Base-by-base conservation (phyloP, 2,113 vertebrate species). In the Monarcha castaneiventris region DNA sequence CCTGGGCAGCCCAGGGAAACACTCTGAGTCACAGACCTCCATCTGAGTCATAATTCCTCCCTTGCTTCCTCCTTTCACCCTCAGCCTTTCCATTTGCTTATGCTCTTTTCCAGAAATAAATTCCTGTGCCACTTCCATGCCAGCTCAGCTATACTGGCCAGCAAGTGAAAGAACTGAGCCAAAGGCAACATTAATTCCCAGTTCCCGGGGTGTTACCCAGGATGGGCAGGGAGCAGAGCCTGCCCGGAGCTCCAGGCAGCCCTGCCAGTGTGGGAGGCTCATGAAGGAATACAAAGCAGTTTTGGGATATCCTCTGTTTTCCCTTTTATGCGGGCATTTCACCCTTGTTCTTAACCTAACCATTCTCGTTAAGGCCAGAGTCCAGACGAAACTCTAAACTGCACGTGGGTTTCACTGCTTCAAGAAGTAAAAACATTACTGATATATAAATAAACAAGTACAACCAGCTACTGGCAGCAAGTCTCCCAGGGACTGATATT, bases 381-480 rank as follows among this genome's bases (percentile, higher is more conserved):
- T 7, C 13, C 22, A 55, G 51, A 67, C 56, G 77, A 95, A 92
- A 59, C 32, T 69, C 49, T 81, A 62, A 87, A 37, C 33, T 66
- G 30, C 26, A 33, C 20, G 5, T 9, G 43, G 17, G 30, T 63
- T 87, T 52, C 62, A 79, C 56, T 67, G 67, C 84, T 72, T 69
- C 64, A 71, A 78, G 66, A 93, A 89, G 33, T 29, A 82, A 90
- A 78, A 93, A 56, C 67, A 82, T 59, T 54, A 49, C 23, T 69
- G 72, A 22, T 91, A 30, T 27, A 84, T 73, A 96, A 97, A 95
- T 71, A 94, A 94, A 73, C 37, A 88, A 64, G 81, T 77, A 23
- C 29, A 76, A 30, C 27, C 72, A 89, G 51, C 87, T 93, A 81
- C 71, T 79, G 71, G 80, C n/a, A 92, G 22, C 20, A 80, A 43